phyloP scores from a whole-genome alignment of 2,888 invertebrate species.

The Hypolimnas misippus region DNA sequence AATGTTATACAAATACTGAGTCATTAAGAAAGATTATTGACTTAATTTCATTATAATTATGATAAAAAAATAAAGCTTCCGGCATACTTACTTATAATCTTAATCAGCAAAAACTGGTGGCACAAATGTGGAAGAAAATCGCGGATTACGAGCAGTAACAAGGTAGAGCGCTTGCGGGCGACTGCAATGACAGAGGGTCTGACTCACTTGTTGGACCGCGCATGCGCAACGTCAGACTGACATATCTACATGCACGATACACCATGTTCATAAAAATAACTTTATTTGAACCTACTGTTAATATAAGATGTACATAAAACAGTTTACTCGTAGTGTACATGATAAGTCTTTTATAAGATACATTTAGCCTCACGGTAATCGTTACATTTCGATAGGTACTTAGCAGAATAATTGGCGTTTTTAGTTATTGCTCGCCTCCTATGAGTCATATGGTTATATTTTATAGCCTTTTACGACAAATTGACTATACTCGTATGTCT shows the following conservation, averaged over 20 bases:
- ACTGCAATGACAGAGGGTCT: conserved; percentile 43
- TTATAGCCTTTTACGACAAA: too few species aligned
- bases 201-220: conserved; percentile 52
- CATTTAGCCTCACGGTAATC: too few species aligned
- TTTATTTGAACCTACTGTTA: not conserved
- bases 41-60: not conserved
- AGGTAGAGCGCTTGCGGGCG: conserved; percentile 41
- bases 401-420: too few species aligned
- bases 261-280: not conserved
- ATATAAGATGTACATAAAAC: not conserved
- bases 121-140: conserved; percentile 26
- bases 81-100: conserved; percentile 36
- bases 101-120: conserved; percentile 22
- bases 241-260: not conserved
- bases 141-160: conserved; percentile 52
- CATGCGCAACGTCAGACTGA: conserved; percentile 47
- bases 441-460: too few species aligned
- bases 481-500: too few species aligned
- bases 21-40: too few species aligned
- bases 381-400: too few species aligned
- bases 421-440: too few species aligned
- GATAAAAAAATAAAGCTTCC: not conserved
- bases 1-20: too few species aligned
- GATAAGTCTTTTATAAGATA: too few species aligned
- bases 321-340: too few species aligned